phyloP scores from a whole-genome alignment of 1,140 invertebrate genomes.

The Drosophila seguyi region DNA sequence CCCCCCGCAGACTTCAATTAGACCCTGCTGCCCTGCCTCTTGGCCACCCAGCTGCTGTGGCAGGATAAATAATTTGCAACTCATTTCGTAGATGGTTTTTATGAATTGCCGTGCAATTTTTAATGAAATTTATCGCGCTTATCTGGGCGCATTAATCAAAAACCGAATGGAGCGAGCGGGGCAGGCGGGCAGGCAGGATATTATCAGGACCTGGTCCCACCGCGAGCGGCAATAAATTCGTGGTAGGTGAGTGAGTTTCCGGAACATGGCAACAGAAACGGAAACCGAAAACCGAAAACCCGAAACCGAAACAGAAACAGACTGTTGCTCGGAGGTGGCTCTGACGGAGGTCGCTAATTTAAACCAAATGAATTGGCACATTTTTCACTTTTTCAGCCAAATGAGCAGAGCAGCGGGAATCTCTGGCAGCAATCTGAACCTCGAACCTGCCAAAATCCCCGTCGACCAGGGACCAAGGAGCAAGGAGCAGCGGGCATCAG shows the following conservation, averaged over 20 bases:
- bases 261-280: slow-evolving; percentile 9
- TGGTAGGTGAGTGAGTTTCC: slow-evolving; percentile 20
- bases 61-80: slow-evolving; percentile 81
- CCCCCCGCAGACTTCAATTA: slow-evolving; percentile 31
- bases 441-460: slow-evolving; percentile 1
- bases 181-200: background rate
- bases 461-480: slow-evolving; percentile 4
- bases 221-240: slow-evolving; percentile 47
- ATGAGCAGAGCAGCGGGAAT: slow-evolving; percentile 56
- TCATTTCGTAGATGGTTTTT: slow-evolving; percentile 82
- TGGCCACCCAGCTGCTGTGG: slow-evolving; percentile 27
- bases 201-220: slow-evolving; percentile 31
- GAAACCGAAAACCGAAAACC: slow-evolving; percentile 4
- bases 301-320: slow-evolving; percentile 42
- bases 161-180: slow-evolving; percentile 31
- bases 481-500: slow-evolving; percentile 10
- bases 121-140: slow-evolving; percentile 84
- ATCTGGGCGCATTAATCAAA: slow-evolving; percentile 81
- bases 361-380: slow-evolving; percentile 85
- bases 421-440: slow-evolving; percentile 29
- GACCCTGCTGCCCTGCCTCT: slow-evolving; percentile 2
- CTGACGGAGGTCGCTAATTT: slow-evolving; percentile 81
- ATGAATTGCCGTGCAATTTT: slow-evolving; percentile 84
- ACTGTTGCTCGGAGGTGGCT: slow-evolving; percentile 69
- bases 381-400: slow-evolving; percentile 82